phyloP scores from a whole-genome alignment of 2,888 invertebrate species.

The Galerucella pusilla region DNA sequence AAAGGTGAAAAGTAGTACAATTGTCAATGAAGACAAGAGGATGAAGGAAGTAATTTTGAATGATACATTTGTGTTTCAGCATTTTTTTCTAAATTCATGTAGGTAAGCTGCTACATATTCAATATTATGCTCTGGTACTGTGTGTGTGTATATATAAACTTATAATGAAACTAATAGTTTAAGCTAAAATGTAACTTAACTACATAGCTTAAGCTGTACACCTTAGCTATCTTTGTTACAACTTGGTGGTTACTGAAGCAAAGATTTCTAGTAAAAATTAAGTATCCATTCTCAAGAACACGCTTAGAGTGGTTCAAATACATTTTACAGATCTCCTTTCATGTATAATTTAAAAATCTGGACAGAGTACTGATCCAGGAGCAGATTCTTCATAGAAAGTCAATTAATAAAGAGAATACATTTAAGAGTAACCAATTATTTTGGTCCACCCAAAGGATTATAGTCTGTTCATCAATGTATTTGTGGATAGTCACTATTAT shows the following conservation, averaged over 20 bases:
- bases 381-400: no score
- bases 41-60: neutral
- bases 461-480: no score
- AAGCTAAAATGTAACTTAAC: slow-evolving; percentile 56
- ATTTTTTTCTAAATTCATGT: neutral
- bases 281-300: neutral
- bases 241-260: slow-evolving; percentile 21
- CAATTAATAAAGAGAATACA: no score
- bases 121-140: slow-evolving; percentile 7
- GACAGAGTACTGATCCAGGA: no score
- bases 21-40: no score
- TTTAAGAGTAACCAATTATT: no score
- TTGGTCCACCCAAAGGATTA: no score
- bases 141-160: slow-evolving; percentile 49
- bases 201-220: slow-evolving; percentile 59
- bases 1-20: no score
- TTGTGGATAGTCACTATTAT: no score
- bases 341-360: no score
- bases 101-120: slow-evolving; percentile 40
- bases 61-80: neutral
- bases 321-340: no score
- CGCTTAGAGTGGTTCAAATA: no score
- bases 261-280: neutral
- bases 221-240: slow-evolving; percentile 43
- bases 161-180: slow-evolving; percentile 54